Conservation (phyloP, 2,888 invertebrate species). For the Colletes collaris region DNA sequence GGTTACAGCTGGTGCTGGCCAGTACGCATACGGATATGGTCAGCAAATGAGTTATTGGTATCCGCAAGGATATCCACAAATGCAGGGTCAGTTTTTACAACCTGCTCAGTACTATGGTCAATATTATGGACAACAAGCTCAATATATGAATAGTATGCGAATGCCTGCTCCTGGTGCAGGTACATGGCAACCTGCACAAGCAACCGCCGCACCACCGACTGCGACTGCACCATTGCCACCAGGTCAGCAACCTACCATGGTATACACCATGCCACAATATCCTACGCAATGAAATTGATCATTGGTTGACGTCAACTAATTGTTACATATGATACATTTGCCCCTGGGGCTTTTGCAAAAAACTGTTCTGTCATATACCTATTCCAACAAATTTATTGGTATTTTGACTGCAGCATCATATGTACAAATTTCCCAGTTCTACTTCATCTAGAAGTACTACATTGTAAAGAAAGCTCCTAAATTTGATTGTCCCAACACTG, state of each 20-base stretch:
- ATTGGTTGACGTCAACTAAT: slow-evolving; percentile 64
- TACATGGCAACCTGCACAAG: slow-evolving; percentile 83
- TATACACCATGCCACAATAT: slow-evolving; percentile 91
- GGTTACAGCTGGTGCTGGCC: slow-evolving; percentile 87
- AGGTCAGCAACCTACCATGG: slow-evolving; percentile 82
- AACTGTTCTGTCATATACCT: slow-evolving; percentile 73
- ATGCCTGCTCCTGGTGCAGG: slow-evolving; percentile 84
- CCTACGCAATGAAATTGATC: slow-evolving; percentile 90
- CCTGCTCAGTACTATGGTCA: slow-evolving; percentile 87
- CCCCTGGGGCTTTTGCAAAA: slow-evolving; percentile 71
- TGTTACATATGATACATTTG: slow-evolving; percentile 69
- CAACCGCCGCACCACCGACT: slow-evolving; percentile 81
- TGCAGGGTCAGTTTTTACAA: slow-evolving; percentile 93
- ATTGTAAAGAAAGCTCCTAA: slow-evolving; percentile 42
- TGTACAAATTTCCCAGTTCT: slow-evolving; percentile 46
- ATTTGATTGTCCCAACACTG: slow-evolving; percentile 46
- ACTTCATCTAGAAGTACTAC: slow-evolving; percentile 42
- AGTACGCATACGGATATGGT: slow-evolving; percentile 94
- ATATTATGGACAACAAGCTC: slow-evolving; percentile 88
- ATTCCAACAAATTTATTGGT: slow-evolving; percentile 61
- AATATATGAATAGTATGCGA: slow-evolving; percentile 82
- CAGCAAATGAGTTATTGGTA: slow-evolving; percentile 97
- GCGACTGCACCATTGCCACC: slow-evolving; percentile 80
- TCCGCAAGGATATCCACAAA: slow-evolving; percentile 90
- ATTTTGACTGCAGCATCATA: slow-evolving; percentile 58